Percentiles rank a stretch among this genome's conserved stretches.
phyloP scores from a whole-genome alignment of 2,888 invertebrate species.

The Leucania comma region DNA sequence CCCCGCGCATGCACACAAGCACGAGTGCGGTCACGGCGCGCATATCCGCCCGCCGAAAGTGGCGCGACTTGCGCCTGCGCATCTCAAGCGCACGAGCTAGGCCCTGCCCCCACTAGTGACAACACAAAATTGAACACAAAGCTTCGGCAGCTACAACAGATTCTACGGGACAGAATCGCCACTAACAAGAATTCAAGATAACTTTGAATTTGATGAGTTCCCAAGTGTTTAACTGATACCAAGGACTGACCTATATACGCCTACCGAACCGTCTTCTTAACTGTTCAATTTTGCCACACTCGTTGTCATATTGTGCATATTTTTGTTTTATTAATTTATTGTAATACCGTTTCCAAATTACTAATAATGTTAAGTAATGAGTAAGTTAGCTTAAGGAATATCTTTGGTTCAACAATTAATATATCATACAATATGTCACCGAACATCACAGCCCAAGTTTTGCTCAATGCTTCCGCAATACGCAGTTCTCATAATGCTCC shows the following conservation, averaged over 20 bases:
- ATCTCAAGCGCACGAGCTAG: constrained; percentile 87
- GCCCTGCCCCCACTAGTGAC: constrained; percentile 61
- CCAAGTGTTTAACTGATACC: constrained; percentile 35
- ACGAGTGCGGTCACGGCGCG: constrained; percentile 85
- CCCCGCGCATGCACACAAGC: constrained; percentile 84
- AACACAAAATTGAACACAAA: constrained; percentile 68
- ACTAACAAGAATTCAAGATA: constrained; percentile 22
- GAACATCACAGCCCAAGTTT: constrained; percentile 78
- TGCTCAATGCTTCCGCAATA: constrained; percentile 68
- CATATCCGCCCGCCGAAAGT: constrained; percentile 89
- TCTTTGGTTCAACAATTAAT: constrained; percentile 82
- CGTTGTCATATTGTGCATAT: constrained; percentile 82
- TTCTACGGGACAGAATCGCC: constrained; percentile 34
- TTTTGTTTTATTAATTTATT: constrained; percentile 88
- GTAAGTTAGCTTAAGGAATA: constrained; percentile 86
- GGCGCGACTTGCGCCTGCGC: constrained; percentile 83
- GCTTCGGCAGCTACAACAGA: constrained; percentile 69
- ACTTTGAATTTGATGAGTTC: constrained; percentile 20
- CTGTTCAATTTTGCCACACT: constrained; percentile 71
- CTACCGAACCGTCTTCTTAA: constrained; percentile 56
- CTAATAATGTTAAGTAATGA: constrained; percentile 89
- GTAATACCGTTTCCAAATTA: constrained; percentile 73
- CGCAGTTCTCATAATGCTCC: constrained; percentile 11
- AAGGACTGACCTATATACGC: constrained; percentile 62
- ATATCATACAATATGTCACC: constrained; percentile 78